Evolutionary conservation across 2,113 vertebrate genomes (phyloP), one percentile per base, ranked within the genome.

Genomic region (Misgurnus anguillicaudatus): DNA sequence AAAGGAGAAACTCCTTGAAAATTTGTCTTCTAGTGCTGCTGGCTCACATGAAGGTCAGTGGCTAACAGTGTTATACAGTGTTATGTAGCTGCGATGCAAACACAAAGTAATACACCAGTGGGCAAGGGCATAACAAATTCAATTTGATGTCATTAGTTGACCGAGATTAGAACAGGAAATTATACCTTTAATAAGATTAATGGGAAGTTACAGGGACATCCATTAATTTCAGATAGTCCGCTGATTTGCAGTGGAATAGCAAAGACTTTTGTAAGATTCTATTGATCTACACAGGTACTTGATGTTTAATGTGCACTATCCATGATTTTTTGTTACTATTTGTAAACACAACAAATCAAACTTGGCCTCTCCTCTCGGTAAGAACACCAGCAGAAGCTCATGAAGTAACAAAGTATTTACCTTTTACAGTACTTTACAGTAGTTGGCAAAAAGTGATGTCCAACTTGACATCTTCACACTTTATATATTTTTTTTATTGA

Each of bases 31-130:
- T 21, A 55, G 78, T 82, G 80, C 65, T 9, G 67, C 76, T 70
- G 48, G 80, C 71, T 74, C 83, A 80, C 66, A 78, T 62, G 77
- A 80, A 84, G 85, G 80, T 84, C 79, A 80, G 55, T 14, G 65
- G 61, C 73, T 55, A 82, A 66, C 24, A 14, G 19, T 5, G 48
- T 71, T 72, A 72, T 10, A n/a, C n/a, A n/a, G n/a, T n/a, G n/a
- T n/a, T n/a, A n/a, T n/a, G n/a, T n/a, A 39, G 42, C 67, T 38
- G 48, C 53, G 21, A 42, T 61, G 24, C 47, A 31, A 47, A 77
- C 19, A n/a, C 66, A 70, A 71, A 73, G 31, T 38, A 19, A 68
- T 63, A 66, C 77, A 82, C 80, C 75, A 81, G 65, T 67, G 14
- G 66, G 45, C 71, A 73, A 75, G 60, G 70, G 70, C 77, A 79